These are phyloP conservation scores for Limnephilus marmoratus DNA, from an alignment of 2,888 invertebrate species.

Conservation along the genomic window DNA sequence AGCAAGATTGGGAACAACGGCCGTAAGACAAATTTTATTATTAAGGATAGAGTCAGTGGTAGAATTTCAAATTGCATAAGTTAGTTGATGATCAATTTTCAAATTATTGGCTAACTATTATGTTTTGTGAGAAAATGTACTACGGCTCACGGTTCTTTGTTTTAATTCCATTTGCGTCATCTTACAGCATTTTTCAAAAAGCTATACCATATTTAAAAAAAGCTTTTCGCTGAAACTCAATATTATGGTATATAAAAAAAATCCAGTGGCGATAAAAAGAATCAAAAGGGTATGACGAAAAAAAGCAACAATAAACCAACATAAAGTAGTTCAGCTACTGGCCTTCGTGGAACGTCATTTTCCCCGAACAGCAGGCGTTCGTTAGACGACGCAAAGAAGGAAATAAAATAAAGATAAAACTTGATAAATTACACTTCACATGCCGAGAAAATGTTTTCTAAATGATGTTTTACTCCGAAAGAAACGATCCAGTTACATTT, in stretches of 20 bases:
- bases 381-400: slow-evolving; percentile 21
- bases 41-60: not conserved
- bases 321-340: not conserved
- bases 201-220: no score
- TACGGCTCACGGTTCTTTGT: no score
- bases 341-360: not conserved
- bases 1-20: no score
- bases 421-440: slow-evolving; percentile 44
- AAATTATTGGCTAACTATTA: not conserved
- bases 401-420: slow-evolving; percentile 45
- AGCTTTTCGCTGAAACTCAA: not conserved
- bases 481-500: not conserved
- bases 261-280: not conserved
- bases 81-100: not conserved
- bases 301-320: not conserved
- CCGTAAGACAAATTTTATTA: not conserved
- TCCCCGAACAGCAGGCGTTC: slow-evolving; percentile 28
- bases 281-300: not conserved
- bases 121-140: not conserved
- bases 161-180: no score
- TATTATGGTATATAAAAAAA: not conserved
- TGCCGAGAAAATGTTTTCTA: slow-evolving; percentile 34
- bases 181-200: no score
- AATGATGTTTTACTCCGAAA: slow-evolving; percentile 10
- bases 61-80: not conserved